A percentile compares a stretch with the other conserved stretches of the same genome.
phyloP scores from a whole-genome alignment of 2,797 vertebrate species.

The Botia almorhae region DNA sequence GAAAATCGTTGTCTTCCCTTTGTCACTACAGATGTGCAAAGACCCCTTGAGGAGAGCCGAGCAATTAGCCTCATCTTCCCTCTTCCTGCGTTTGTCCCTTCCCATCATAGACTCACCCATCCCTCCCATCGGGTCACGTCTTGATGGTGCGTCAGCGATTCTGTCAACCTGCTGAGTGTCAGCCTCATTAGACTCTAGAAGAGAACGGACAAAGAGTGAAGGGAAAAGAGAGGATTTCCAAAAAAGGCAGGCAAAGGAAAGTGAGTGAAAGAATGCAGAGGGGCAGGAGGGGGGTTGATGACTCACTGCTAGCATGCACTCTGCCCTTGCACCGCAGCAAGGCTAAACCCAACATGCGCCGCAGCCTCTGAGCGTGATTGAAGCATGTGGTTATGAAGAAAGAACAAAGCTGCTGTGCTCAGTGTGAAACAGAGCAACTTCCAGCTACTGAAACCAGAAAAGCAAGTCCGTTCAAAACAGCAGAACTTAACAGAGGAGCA shows the following conservation, averaged over 20 bases:
- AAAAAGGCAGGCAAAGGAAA: constrained; percentile 11
- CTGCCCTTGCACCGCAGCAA: too few species aligned
- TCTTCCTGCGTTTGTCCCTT: not conserved
- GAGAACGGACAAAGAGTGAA: not conserved
- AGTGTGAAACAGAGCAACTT: constrained; percentile 57
- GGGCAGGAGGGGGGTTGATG: constrained; percentile 6
- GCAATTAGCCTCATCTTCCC: not conserved
- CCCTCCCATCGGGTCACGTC: not conserved
- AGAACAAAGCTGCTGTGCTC: constrained; percentile 47
- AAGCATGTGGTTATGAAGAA: constrained; percentile 31
- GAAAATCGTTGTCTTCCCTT: not conserved
- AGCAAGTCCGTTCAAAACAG: not conserved
- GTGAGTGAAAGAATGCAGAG: constrained; percentile 26
- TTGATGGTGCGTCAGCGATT: constrained; percentile 20
- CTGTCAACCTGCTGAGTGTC: constrained; percentile 17
- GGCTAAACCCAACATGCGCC: not conserved
- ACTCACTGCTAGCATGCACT: too few species aligned
- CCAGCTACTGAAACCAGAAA: constrained; percentile 57
- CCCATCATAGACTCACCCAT: not conserved
- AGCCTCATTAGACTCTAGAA: constrained; percentile 14
- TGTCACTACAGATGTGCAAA: not conserved
- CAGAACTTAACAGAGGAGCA: not conserved
- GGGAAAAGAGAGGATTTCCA: not conserved
- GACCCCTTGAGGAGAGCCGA: not conserved
- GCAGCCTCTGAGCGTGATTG: constrained; percentile 6